Conservation (phyloP, 2,888 invertebrate species). For the Drosophila diplacantha region DNA sequence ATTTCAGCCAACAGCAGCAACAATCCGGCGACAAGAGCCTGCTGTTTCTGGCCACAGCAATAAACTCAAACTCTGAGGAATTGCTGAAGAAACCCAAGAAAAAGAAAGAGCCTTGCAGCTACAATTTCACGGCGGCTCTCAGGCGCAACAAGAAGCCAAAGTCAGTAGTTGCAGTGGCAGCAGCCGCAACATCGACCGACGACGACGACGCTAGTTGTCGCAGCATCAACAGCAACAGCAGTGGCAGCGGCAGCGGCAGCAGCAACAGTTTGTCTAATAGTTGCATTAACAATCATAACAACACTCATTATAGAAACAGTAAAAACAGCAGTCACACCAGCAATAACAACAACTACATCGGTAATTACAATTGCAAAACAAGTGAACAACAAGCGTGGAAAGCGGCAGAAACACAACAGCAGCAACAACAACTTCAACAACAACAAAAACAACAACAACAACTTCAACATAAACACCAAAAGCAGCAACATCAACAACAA, state of each 20-base stretch:
- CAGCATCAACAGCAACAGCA: conserved; percentile 46
- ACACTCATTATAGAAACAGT: conserved; percentile 67
- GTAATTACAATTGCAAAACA: conserved; percentile 69
- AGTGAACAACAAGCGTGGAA: conserved; percentile 57
- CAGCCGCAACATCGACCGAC: conserved; percentile 52
- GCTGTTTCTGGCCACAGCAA: conserved; percentile 47
- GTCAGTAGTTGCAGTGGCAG: conserved; percentile 39
- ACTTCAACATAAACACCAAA: conserved; percentile 4
- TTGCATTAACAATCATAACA: conserved; percentile 62
- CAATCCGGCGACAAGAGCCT: conserved; percentile 56
- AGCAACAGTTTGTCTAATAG: conserved; percentile 60
- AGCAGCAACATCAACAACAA: no score
- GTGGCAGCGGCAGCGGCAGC: conserved; percentile 24
- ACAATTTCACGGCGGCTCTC: conserved; percentile 64
- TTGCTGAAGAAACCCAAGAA: conserved; percentile 50
- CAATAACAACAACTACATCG: conserved; percentile 58
- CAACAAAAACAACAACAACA: conserved; percentile 27
- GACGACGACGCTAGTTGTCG: conserved; percentile 50
- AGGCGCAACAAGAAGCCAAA: conserved; percentile 70
- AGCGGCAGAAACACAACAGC: conserved; percentile 36
- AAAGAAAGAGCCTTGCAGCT: conserved; percentile 61
- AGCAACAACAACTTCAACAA: conserved; percentile 14
- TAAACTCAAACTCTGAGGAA: conserved; percentile 28
- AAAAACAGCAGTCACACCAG: conserved; percentile 49
- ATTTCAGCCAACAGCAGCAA: conserved; percentile 33